Evolutionary conservation across 2,797 vertebrate species (phyloP), one percentile per base, ranked within the genome.

Genomic region (Eulemur albifrons): DNA sequence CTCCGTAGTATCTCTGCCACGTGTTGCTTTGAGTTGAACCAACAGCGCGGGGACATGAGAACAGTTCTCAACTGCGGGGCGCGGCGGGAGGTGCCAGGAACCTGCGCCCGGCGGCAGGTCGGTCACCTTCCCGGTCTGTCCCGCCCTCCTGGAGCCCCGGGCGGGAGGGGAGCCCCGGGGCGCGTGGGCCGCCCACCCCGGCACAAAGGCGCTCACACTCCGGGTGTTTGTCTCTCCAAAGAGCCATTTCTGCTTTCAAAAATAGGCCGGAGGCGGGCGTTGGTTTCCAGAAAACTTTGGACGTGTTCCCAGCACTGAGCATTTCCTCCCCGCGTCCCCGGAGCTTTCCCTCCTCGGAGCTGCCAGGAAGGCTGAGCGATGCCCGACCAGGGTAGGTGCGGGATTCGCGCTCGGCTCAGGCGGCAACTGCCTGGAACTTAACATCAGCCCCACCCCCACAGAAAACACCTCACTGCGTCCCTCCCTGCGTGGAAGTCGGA

Each of bases 1-100:
- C 48, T 2, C 32, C 4, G 0, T 4, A 0, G 20, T 0, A 1
- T 61, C 6, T 4, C 23, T 7, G 63, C 0, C 12, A 21, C 1
- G 0, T 0, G 15, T 9, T 25, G 12, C 27, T 25, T 12, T 21
- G n/a, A 13, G 54, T 7, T 4, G 27, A 57, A 7, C 9, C 38
- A 30, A 17, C 2, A 1, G 3, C 32, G 17, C 8, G 0, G 4
- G 18, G 23, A 7, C 0, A 1, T 3, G 38, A 27, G 67, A 5
- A 72, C 2, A 5, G 70, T 4, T 0, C 1, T 4, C 8, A 65
- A 8, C 17, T 35, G 63, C 17, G 23, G 57, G 57, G 21, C 21
- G 8, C 20, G 23, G 21, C 21, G 54, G 21, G 21, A 9, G 54
- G 21, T 21, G 2, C 57, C 12, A 25, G 57, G 57, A 59, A 27